phyloP scores from a whole-genome alignment of 2,797 vertebrate genomes.

The Pagetopsis macropterus region DNA sequence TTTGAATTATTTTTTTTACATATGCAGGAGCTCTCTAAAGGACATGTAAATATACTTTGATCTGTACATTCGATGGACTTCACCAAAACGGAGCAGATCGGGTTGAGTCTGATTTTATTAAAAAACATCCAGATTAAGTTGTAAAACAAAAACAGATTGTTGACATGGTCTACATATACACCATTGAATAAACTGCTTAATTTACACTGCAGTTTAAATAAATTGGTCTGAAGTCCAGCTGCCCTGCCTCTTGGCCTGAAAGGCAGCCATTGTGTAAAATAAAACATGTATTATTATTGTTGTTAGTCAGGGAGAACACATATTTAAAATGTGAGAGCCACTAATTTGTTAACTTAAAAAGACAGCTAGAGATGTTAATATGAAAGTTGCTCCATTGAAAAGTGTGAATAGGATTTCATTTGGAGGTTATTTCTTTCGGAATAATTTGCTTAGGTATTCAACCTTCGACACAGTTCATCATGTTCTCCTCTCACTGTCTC shows the following conservation, averaged over 20 bases:
- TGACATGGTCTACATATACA: too few species aligned
- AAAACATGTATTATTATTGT: background rate
- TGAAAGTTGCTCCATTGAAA: background rate
- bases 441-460: too few species aligned
- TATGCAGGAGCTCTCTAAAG: background rate
- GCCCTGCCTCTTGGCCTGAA: background rate
- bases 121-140: background rate
- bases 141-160: too few species aligned
- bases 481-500: too few species aligned
- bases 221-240: background rate
- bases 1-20: background rate
- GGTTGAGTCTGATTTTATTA: background rate
- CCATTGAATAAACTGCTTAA: background rate
- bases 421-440: background rate
- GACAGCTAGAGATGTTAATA: background rate
- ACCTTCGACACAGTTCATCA: too few species aligned
- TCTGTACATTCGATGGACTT: background rate
- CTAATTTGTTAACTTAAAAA: background rate
- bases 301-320: background rate
- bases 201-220: background rate
- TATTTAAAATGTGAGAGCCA: background rate
- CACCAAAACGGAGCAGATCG: background rate
- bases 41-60: background rate
- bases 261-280: slow-evolving; percentile 7
- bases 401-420: too few species aligned